Base-by-base conservation (phyloP, 2,797 vertebrate genomes). In the Dipus sagitta region DNA sequence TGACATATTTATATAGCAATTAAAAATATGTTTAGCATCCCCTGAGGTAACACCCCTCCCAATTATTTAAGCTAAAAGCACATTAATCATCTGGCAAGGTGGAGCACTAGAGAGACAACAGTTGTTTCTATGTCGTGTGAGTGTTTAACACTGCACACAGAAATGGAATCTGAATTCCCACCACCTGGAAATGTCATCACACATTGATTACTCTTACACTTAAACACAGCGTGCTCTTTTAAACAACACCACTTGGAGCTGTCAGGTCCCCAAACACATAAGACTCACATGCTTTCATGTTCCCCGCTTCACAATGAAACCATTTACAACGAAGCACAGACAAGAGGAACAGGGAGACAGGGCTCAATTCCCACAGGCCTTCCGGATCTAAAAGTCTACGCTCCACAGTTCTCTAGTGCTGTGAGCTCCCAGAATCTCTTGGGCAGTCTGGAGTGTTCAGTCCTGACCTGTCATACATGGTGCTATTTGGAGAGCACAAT, bases 11-110 rank as follows among this genome's bases (percentile, higher is more conserved):
- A 97, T 97, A 96, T 85, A 90, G 97, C 96, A 98, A 98, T 97
- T 98, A 98, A 98, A 98, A 97, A 92, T 86, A 97, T 80, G 92
- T 90, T 97, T 94, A 97, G 94, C 84, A 81, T 96, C 97, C 93
- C 92, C 92, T 81, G 62, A 97, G 95, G 96, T 96, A 92, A 54
- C 74, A 90, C 95, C 89, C 90, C 95, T 97, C 78, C 94, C 92
- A 95, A 88, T 96, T 97, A 96, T 96, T 98, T 97, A 95, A 96
- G 93, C 85, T 94, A 90, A 95, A 96, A 88, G 93, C 93, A 83
- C 52, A 92, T 96, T 97, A 93, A 97, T 96, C 95, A 96, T 95
- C 72, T 3, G 11, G 24, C 2, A 86, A 90, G 95, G 76, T 91
- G 65, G 11, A 86, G 60, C 75, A 88, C 7, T 12, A 95, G 6